A percentile compares a stretch with the other conserved stretches of the same genome.
Conservation (phyloP, 2,888 invertebrate genomes). For the Ypsolopha sequella region DNA sequence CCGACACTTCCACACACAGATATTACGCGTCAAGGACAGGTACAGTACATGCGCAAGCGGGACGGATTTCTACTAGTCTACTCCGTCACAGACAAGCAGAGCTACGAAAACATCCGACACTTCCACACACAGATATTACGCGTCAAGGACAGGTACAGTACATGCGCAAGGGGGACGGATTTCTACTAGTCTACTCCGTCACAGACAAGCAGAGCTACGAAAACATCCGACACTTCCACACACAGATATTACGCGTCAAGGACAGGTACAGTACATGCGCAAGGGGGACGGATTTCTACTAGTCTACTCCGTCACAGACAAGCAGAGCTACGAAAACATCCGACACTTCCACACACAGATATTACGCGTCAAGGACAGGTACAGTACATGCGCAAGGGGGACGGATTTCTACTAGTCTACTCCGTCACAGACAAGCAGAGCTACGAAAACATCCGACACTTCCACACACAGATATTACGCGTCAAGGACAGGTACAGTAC, state of each 20-base stretch:
- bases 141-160: constrained; percentile 90
- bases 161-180: constrained; percentile 94
- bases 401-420: constrained; percentile 93
- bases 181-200: constrained; percentile 92
- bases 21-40: constrained; percentile 89
- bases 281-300: constrained; percentile 94
- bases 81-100: constrained; percentile 92
- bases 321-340: constrained; percentile 91
- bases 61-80: constrained; percentile 94
- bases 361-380: constrained; percentile 86
- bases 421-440: constrained; percentile 94
- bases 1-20: constrained; percentile 89
- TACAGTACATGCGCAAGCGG: constrained; percentile 93
- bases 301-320: constrained; percentile 93
- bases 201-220: constrained; percentile 94
- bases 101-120: constrained; percentile 88
- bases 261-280: constrained; percentile 90
- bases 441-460: constrained; percentile 88
- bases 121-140: constrained; percentile 92
- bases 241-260: constrained; percentile 91
- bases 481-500: constrained; percentile 90
- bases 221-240: constrained; percentile 89
- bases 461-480: constrained; percentile 90
- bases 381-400: constrained; percentile 93
- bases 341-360: constrained; percentile 91